Evolutionary conservation across 2,888 invertebrate genomes (phyloP), one percentile per base, ranked within the genome.

Genomic region (Melinaea marsaeus): DNA sequence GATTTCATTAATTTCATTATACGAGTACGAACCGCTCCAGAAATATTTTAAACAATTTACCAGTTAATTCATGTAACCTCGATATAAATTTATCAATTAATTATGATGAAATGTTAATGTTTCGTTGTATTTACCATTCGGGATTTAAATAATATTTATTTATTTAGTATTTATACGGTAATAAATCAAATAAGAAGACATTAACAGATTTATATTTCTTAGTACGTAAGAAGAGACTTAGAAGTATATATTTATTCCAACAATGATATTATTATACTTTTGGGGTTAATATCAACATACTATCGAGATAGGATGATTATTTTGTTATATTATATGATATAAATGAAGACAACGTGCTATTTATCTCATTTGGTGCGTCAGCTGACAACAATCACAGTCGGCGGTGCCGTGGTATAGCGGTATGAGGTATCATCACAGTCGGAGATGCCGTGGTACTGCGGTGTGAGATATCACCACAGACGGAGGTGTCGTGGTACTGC

Each of bases 381-480:
- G 72, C 72, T 90, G 65, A 83, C 77, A 9, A 88, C 90, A 2
- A 87, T 88, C 1, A 88, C 84, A 73, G 74, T 87, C 0, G 85
- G 88, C 0, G 85, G 87, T 0, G 77, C 84, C 0, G 88, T 88
- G 37, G 78, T 89, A 35, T 69, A 90, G 33, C 77, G 86, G 3
- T 90, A 90, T 70, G 90, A 89, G 62, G 73, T 85, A 13, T 87
- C n/a, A n/a, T n/a, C n/a, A n/a, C n/a, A n/a, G n/a, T n/a, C n/a
- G n/a, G n/a, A n/a, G n/a, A n/a, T n/a, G n/a, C n/a, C n/a, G n/a
- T n/a, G n/a, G n/a, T n/a, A n/a, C n/a, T n/a, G n/a, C n/a, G n/a
- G n/a, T n/a, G n/a, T n/a, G n/a, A n/a, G n/a, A n/a, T n/a, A n/a
- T n/a, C n/a, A n/a, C n/a, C n/a, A n/a, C n/a, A n/a, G n/a, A n/a